Evolutionary conservation across 2,888 invertebrate species (phyloP), one percentile per base, ranked within the genome.

Genomic region (Folsomia manolachei): DNA sequence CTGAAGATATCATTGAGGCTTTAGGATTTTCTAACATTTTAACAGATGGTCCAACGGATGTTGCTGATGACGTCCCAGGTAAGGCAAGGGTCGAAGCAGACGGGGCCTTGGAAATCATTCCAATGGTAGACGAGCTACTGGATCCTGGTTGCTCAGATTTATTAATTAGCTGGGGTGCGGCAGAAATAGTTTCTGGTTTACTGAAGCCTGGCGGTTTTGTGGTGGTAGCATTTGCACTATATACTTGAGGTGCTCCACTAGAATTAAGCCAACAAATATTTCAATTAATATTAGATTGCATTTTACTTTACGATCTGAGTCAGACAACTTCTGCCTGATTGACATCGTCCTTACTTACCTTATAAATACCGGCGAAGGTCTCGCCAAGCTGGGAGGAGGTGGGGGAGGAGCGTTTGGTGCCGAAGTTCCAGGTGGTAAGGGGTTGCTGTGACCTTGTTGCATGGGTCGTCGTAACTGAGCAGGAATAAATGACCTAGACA

Each of bases 401-500:
- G 78, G 63, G 1, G 71, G 52, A 18, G 73, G 61, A 11, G 70
- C 39, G 19, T 18, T 19, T 14, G 64, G 65, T 9, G 62, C 2
- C 1, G 11, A 18, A 18, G 64, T 60, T 21, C 64, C 39, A 26
- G 63, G 21, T 2, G 75, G 60, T 4, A 23, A 27, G 0, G 71
- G 66, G 14, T 63, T 64, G 14, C 71, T 69, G 11, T 74, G 71
- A 4, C 21, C 19, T 7, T 23, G 65, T n/a, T 2, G 27, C n/a
- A 64, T 21, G n/a, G 64, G 27, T 60, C 76, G 75, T 27, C 79
- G 69, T 9, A 80, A 51, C 27, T 77, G 78, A 11, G 80, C 74
- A 27, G 80, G 80, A 27, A 80, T 75, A 72, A 79, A 80, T 14
- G 76, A 75, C 11, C 76, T 71, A 2, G 64, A 53, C 1, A 27